These are phyloP conservation scores for Toxotes lorentzi DNA, from an alignment of 2,797 vertebrate species.

Conservation along the genomic window DNA sequence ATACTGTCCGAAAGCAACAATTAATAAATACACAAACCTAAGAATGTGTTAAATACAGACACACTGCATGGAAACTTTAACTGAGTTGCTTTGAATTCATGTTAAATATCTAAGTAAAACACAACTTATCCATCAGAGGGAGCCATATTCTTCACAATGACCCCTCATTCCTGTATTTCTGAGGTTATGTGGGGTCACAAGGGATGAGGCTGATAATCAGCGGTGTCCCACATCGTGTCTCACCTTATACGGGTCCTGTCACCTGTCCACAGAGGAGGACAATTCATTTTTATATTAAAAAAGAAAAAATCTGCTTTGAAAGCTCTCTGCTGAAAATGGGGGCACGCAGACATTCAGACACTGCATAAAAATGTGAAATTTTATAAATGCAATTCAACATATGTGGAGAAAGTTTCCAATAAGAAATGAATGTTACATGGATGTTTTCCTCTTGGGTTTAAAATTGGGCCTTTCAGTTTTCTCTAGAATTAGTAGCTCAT, in stretches of 20 bases:
- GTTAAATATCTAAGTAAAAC: neutral
- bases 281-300: too few species aligned
- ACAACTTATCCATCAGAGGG: neutral
- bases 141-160: conserved; percentile 17
- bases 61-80: neutral
- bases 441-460: neutral
- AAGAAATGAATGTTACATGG: neutral
- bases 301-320: neutral
- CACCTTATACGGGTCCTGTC: neutral
- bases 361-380: too few species aligned
- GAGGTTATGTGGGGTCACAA: conserved; percentile 30
- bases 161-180: too few species aligned
- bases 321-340: too few species aligned
- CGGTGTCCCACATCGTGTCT: neutral
- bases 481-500: too few species aligned
- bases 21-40: neutral
- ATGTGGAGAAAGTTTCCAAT: neutral
- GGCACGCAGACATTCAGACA: too few species aligned
- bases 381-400: too few species aligned
- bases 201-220: neutral
- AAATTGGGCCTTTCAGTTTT: neutral
- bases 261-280: neutral
- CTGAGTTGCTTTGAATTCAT: too few species aligned
- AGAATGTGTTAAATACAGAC: neutral
- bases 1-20: neutral